Base-by-base conservation (phyloP, 2,888 invertebrate species). In the Drosophila koepferae region DNA sequence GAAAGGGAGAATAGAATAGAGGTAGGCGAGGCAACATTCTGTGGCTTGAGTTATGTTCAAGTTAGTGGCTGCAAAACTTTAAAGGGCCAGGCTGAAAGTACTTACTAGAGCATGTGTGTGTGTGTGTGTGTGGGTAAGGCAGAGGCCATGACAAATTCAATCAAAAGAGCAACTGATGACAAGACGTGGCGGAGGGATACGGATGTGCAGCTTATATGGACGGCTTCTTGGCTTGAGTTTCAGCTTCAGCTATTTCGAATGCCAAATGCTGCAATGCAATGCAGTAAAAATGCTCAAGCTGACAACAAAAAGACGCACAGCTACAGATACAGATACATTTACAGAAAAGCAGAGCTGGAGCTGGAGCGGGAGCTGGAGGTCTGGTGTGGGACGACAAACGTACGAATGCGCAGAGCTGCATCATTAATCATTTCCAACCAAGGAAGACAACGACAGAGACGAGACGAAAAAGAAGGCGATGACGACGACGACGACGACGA, bases 381-480 rank as follows among this genome's bases (percentile, higher is more conserved):
- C 48, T 59, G 65, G 68, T 79, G 81, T 83, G 77, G 81, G 83
- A 76, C 72, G 81, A 73, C 70, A 73, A 70, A 74, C 70, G 72
- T 58, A 72, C 79, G 77, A 74, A 77, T 85, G 82, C 81, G 82
- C 86, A 85, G 86, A 86, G 85, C 80, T 81, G 78, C 82, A 91
- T 91, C 91, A 91, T 91, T 91, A 91, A 91, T 91, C 91, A 91
- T 91, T 82, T 80, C 80, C 81, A 71, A 74, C 78, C 76, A 73
- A 86, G 87, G 88, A 83, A 89, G 77, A 85, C 85, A 82, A 82
- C 81, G 71, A 72, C 69, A 74, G 76, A 82, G 76, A 86, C 81
- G 74, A 82, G 76, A 86, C 74, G 68, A 61, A 71, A 74, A 77
- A 78, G 76, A 73, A 74, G 77, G 69, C 72, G 77, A 71, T 71